Conservation (phyloP, 2,888 invertebrate genomes). For the Acanthococcus lagerstroemiae region DNA sequence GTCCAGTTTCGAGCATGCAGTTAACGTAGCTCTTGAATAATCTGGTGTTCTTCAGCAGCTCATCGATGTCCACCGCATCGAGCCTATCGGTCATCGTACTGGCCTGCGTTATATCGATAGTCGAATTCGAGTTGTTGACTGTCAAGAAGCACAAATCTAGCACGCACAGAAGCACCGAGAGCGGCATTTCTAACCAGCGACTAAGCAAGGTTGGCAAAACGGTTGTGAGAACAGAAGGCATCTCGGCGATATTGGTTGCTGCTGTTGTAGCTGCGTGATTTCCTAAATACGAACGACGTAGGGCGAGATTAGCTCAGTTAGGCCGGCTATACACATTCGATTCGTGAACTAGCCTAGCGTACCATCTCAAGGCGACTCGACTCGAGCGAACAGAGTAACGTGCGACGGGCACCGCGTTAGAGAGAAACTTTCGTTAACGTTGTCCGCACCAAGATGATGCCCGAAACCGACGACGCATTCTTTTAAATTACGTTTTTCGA, state of each 20-base stretch:
- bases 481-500: no score
- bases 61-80: constrained; percentile 28
- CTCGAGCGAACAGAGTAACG: no score
- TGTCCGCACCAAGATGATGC: no score
- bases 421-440: no score
- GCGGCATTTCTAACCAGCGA: constrained; percentile 30
- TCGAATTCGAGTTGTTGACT: constrained; percentile 11
- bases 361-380: no score
- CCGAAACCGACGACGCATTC: no score
- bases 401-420: no score
- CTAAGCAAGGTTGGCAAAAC: constrained; percentile 15
- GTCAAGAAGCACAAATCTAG: constrained; percentile 26
- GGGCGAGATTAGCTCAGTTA: no score
- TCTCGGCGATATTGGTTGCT: neutral
- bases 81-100: constrained; percentile 28
- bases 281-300: no score
- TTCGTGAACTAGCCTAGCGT: no score
- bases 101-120: constrained; percentile 7
- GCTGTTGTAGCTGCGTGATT: neutral
- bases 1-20: constrained; percentile 26
- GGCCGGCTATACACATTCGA: no score
- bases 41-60: constrained; percentile 25
- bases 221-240: constrained; percentile 23
- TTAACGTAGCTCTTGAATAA: constrained; percentile 29
- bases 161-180: constrained; percentile 23